phyloP scores from a whole-genome alignment of 2,113 vertebrate species.

The Burhinus oedicnemus region DNA sequence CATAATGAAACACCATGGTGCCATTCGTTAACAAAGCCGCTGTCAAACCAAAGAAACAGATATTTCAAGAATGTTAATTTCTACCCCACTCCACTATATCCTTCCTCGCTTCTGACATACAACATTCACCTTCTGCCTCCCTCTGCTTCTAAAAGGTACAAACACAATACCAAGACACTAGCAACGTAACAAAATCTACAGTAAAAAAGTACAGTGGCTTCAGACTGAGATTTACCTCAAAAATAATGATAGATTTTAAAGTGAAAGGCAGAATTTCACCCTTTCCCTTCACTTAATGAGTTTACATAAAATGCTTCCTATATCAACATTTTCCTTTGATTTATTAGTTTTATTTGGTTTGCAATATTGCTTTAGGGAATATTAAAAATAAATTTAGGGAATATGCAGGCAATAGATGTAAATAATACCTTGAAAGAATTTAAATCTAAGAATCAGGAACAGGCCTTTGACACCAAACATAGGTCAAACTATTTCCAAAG shows the following conservation, averaged over 20 bases:
- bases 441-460: not conserved
- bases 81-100: not conserved
- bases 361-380: not conserved
- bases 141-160: not conserved
- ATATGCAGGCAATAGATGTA: not conserved
- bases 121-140: not conserved
- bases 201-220: not conserved
- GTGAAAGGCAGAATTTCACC: not conserved
- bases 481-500: not conserved
- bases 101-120: not conserved
- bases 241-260: not conserved
- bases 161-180: not conserved
- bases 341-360: not conserved
- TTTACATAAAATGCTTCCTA: not conserved
- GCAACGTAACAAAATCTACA: not conserved
- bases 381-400: not conserved
- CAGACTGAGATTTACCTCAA: not conserved
- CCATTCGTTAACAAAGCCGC: not conserved
- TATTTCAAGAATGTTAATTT: not conserved
- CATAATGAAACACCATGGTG: not conserved
- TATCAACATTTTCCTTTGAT: not conserved
- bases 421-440: not conserved
- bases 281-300: not conserved
- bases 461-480: not conserved
- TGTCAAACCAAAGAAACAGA: not conserved